Base-by-base conservation (phyloP, 2,888 invertebrate species). In the Gandaritis pyraliata region DNA sequence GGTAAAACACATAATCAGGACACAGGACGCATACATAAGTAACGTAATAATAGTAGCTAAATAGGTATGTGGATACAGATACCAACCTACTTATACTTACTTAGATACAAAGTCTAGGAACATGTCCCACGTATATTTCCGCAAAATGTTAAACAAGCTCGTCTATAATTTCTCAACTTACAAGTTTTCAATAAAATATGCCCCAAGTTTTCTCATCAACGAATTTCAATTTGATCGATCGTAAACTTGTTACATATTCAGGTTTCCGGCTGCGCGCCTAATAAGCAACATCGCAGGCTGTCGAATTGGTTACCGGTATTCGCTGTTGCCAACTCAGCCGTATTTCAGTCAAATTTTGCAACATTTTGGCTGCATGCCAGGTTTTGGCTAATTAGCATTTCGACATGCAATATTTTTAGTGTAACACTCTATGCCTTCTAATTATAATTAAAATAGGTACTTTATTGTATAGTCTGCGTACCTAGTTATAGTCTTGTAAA, bases 191-290 rank as follows among this genome's bases (percentile, higher is more conserved):
- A 58, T 41, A 41, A 49, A 55, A 52, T 47, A 58, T 58, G 23
- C 58, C 49, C 39, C 30, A 59, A 59, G 36, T 64, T 56, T 59
- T 30, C 52, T 59, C 56, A 56, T 64, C 58, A 59, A 52, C 47
- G 36, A 52, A 59, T 59, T 59, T 64, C 59, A 45, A 59, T 59
- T 58, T 51, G 48, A 59, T 56, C 59, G 55, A 56, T 56, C 64
- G 64, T 59, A 51, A 59, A 56, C 52, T 53, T 56, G 64, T 59
- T 56, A 59, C 59, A 50, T 64, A 64, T 57, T 59, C 52, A 59
- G 56, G 56, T 59, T 64, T 64, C 59, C 63, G 58, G 55, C 41
- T 58, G 58, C 51, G 46, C 55, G 54, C 53, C 59, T 59, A 64
- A 64, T 64, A 64, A 56, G 59, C 59, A 59, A 64, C 59, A 59